Evolutionary conservation across 2,888 invertebrate genomes (phyloP).

Genomic region (Nipponacmea schrenckii): DNA sequence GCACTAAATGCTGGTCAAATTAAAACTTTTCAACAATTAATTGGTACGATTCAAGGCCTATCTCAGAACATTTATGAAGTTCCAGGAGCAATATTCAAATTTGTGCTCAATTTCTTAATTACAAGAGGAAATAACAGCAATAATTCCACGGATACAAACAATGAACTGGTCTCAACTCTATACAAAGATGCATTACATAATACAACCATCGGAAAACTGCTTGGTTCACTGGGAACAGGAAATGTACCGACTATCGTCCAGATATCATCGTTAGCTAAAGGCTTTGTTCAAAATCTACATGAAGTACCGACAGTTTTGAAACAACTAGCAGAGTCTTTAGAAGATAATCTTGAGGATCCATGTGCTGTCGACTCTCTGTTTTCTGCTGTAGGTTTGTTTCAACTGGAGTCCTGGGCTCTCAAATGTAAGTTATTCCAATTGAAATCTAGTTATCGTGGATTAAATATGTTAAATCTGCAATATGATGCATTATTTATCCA

Average conservation of each 20-base stretch:
- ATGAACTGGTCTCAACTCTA: background rate
- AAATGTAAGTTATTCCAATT: background rate
- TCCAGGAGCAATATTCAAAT: no score
- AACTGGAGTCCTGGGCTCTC: background rate
- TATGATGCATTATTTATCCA: no score
- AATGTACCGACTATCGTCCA: background rate
- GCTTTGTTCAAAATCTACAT: no score
- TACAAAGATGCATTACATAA: no score
- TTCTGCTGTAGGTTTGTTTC: background rate
- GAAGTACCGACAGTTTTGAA: background rate
- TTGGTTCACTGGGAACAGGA: background rate
- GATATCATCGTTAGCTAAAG: no score
- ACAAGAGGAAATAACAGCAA: no score
- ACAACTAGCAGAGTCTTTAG: background rate
- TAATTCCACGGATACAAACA: no score
- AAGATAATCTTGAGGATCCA: background rate
- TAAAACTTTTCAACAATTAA: background rate
- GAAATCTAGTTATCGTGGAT: no score
- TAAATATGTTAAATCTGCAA: no score
- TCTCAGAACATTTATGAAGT: no score
- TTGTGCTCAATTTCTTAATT: no score
- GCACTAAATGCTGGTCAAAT: background rate
- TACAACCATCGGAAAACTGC: no score
- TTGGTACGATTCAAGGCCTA: background rate
- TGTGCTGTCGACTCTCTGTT: background rate